Evolutionary conservation across 2,888 invertebrate species (phyloP), one percentile per base, ranked within the genome.

Genomic region (Hemaris fuciformis): DNA sequence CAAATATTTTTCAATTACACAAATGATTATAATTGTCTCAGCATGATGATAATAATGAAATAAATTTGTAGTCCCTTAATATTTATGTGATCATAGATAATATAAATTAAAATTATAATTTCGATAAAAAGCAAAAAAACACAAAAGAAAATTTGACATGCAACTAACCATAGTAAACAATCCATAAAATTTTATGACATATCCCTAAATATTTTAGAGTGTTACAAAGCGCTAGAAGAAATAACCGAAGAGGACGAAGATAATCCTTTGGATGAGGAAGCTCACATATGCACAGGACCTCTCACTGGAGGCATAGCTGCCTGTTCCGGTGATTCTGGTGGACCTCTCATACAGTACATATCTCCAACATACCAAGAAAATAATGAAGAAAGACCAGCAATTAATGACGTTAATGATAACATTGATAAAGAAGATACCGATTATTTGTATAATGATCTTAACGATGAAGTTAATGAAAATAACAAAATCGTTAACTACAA

Each of bases 291-390:
- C 72, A 93, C 93, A 0, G 94, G 94, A 0, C 93, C 93, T 0
- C 71, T 88, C 4, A 77, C 76, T 3, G 93, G 93, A 2, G 93
- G 92, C 0, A 72, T 89, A 13, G 88, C 93, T n/a, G 93, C 93
- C 10, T 94, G 94, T 71, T 86, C 77, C 53, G 94, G 94, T 13
- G 94, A 94, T 66, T 94, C 94, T 7, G 94, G 94, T 1, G 94
- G 94, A 8, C 94, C 94, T 0, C 76, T 94, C 10, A 81, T 93
- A 20, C 81, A 81, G 68, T 82, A 76, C 34, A 57, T 77, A 3
- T 66, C 74, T 2, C 72, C 67, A 58, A 31, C 63, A 8, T 64
- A 70, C 25, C 61, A 66, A 42, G 66, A 73, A 43, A 64, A 74
- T 8, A 75, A 78, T 27, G 63, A 65, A 7, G 65, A 68, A 15